Percentiles rank a stretch among this genome's conserved stretches.
Evolutionary conservation across 1,140 invertebrate species (phyloP).

Genomic region (Drosophila littoralis): DNA sequence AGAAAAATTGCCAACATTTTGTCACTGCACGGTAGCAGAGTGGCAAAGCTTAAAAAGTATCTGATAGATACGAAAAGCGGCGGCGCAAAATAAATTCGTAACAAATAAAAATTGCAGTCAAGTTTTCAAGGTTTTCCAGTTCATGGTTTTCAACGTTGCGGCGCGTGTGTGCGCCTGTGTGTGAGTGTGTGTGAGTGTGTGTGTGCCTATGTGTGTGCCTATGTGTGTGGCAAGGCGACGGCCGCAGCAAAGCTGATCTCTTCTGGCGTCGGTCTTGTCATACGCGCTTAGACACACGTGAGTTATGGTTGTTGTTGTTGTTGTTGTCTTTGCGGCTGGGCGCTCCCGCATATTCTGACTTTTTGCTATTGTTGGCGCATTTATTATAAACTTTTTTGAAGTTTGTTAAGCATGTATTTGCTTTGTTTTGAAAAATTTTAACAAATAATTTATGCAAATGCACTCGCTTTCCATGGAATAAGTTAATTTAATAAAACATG

Average conservation of each 20-base stretch:
- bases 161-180: conserved; percentile 15
- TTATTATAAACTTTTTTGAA: conserved; percentile 25
- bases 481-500: conserved; percentile 25
- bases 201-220: conserved; percentile 22
- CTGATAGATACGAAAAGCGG: conserved; percentile 26
- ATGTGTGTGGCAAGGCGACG: conserved; percentile 46
- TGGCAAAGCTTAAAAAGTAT: conserved; percentile 25
- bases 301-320: conserved; percentile 48
- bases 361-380: conserved; percentile 16
- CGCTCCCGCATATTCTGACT: conserved; percentile 51
- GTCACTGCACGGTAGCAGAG: not conserved
- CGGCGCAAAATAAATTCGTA: conserved; percentile 54
- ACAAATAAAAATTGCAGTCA: conserved; percentile 69
- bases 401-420: conserved; percentile 19
- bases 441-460: conserved; percentile 29
- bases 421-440: conserved; percentile 14
- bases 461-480: not conserved
- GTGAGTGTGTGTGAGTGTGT: conserved; percentile 36
- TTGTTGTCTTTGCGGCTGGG: conserved; percentile 33
- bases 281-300: conserved; percentile 69
- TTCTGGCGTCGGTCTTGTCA: conserved; percentile 37
- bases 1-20: conserved; percentile 31
- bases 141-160: conserved; percentile 65
- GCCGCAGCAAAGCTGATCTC: conserved; percentile 63
- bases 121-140: conserved; percentile 83